These are phyloP conservation scores for Brachionus paranguensis DNA, from an alignment of 1,140 invertebrate genomes.

Conservation along the genomic window DNA sequence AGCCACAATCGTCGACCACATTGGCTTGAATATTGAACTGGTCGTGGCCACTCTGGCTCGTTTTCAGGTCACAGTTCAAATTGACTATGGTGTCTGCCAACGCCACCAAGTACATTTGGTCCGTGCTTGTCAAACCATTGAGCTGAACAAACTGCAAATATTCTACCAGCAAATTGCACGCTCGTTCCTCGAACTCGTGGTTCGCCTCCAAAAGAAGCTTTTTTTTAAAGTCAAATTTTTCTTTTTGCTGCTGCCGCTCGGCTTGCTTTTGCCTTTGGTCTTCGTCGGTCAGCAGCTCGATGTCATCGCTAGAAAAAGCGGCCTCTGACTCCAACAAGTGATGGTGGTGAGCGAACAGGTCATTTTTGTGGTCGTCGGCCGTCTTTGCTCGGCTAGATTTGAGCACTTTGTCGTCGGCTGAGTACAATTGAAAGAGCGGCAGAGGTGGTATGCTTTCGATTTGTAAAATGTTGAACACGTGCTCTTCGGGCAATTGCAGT, in stretches of 20 bases:
- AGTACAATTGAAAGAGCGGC: constrained; percentile 86
- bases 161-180: constrained; percentile 65
- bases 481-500: constrained; percentile 61
- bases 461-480: constrained; percentile 85
- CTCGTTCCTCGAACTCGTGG: constrained; percentile 51
- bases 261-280: constrained; percentile 46
- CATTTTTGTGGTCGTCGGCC: no score
- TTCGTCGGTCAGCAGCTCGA: constrained; percentile 40
- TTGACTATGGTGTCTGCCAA: constrained; percentile 89
- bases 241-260: constrained; percentile 56
- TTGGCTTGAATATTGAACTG: not conserved
- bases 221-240: constrained; percentile 48
- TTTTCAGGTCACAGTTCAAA: constrained; percentile 50
- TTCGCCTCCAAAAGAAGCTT: constrained; percentile 40
- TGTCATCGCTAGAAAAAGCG: constrained; percentile 48
- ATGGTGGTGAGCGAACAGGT: no score
- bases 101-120: constrained; percentile 97
- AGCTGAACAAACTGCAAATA: constrained; percentile 90
- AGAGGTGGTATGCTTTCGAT: constrained; percentile 90
- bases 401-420: constrained; percentile 65
- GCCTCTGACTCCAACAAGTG: constrained; percentile 63
- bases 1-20: constrained; percentile 84
- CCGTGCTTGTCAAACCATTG: constrained; percentile 88
- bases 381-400: no score
- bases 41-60: no score